Conservation (phyloP, 2,888 invertebrate genomes). For the Aspidapion aeneum region DNA sequence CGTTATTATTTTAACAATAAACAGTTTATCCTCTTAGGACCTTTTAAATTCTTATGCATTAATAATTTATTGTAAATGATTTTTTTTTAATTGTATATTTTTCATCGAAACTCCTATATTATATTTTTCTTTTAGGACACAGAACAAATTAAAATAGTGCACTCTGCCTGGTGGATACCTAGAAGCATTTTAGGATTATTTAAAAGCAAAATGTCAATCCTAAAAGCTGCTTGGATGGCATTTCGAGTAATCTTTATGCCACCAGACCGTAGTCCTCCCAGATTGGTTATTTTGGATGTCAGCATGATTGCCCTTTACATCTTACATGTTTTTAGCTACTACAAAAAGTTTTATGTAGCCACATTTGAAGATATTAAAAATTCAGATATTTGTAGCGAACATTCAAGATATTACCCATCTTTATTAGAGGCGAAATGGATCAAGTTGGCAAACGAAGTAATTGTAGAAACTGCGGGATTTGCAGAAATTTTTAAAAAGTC, state of each 20-base stretch:
- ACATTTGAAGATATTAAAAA: constrained; percentile 32
- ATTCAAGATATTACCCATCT: constrained; percentile 35
- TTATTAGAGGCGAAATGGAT: constrained; percentile 38
- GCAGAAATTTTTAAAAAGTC: constrained; percentile 39
- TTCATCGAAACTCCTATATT: not conserved
- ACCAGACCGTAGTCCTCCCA: constrained; percentile 35
- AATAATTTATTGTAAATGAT: too few species aligned
- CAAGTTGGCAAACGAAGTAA: constrained; percentile 39
- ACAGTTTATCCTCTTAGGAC: too few species aligned
- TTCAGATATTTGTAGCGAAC: constrained; percentile 31
- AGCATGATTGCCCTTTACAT: constrained; percentile 36
- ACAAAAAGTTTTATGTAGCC: constrained; percentile 38
- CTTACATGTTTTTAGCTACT: constrained; percentile 35
- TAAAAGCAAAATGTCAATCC: constrained; percentile 24
- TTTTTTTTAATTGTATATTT: too few species aligned
- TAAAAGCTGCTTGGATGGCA: constrained; percentile 38
- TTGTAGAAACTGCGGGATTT: constrained; percentile 39
- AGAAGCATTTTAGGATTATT: constrained; percentile 34
- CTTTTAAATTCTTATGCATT: too few species aligned
- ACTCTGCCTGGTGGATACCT: constrained; percentile 41
- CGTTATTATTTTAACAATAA: too few species aligned
- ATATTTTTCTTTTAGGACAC: constrained; percentile 24
- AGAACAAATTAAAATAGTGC: constrained; percentile 33
- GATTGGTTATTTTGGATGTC: constrained; percentile 39
- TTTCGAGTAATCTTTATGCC: constrained; percentile 35